Evolutionary conservation across 2,888 invertebrate species (phyloP), one percentile per base, ranked within the genome.

Genomic region (Biston betularia): DNA sequence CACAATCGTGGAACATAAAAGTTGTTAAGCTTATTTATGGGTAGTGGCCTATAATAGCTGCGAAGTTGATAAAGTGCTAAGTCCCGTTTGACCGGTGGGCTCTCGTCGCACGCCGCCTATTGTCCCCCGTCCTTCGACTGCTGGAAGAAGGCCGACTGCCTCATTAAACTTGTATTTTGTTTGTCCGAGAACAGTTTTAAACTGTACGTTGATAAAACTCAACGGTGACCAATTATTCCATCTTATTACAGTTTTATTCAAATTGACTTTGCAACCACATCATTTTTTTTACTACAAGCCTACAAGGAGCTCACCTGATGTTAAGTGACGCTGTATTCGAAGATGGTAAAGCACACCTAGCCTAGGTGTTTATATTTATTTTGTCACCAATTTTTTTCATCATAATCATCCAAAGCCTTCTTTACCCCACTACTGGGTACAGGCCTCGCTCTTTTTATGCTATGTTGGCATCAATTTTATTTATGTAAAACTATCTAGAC

Each of bases 81-180:
- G 81, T 82, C 85, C 86, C 82, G 86, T 89, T 83, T 75, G 76
- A 82, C 77, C 75, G 74, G 79, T 79, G 80, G 78, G 73, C 73
- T 70, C 78, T 75, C 74, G 72, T 69, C 71, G 77, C 79, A 79
- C 84, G 79, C 81, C 79, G 74, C 76, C 84, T 84, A 86, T 91
- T 90, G 90, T 89, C 82, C 85, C 68, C 45, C 75, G 90, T 86
- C 91, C 89, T 90, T 89, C 89, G 82, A 69, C 68, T 77, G 74
- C 69, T 74, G 74, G 75, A 79, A 74, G 86, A 87, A 89, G 89
- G 89, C 79, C 88, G 79, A 72, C 82, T 79, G 79, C 81, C 77
- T 68, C 71, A 74, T 75, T 71, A 69, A 69, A 65, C 54, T 69
- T 53, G 53, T 70, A 65, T 71, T 70, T 77, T 76, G 74, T 79